Evolutionary conservation across 2,113 vertebrate genomes (phyloP).

Genomic region (Butastur rufipennis): DNA sequence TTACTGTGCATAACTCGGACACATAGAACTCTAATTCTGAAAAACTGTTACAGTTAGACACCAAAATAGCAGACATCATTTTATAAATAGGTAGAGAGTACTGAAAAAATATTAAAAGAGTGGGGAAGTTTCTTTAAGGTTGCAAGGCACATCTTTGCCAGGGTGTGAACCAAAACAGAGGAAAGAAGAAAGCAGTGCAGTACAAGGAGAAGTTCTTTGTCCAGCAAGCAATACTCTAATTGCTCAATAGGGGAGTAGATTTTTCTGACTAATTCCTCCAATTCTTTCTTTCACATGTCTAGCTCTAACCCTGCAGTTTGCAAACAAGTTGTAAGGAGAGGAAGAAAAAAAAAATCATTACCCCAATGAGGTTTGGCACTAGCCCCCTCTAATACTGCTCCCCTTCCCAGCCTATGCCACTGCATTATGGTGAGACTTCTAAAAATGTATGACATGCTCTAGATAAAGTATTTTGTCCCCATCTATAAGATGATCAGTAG

Average conservation of each 20-base stretch:
- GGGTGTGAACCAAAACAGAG: not conserved
- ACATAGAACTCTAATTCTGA: not conserved
- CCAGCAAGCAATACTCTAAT: not conserved
- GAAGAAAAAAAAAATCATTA: not conserved
- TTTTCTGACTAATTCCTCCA: not conserved
- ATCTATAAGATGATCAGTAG: not conserved
- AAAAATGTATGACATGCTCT: not conserved
- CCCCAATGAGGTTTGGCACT: not conserved
- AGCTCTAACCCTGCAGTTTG: not conserved
- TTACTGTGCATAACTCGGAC: not conserved
- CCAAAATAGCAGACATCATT: slow-evolving; percentile 7
- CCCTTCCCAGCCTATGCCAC: not conserved
- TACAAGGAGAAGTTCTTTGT: not conserved
- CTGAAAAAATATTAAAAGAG: not conserved
- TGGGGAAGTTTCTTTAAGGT: not conserved
- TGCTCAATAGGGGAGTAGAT: not conserved
- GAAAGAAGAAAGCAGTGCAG: not conserved
- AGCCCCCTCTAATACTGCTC: not conserved
- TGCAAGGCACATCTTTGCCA: not conserved
- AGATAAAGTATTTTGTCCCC: not conserved
- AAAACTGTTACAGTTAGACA: not conserved
- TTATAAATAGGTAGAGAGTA: not conserved
- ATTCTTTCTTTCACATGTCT: not conserved
- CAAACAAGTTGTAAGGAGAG: not conserved
- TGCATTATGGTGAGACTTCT: not conserved